A percentile compares a stretch with the other conserved stretches of the same genome.
Conservation (phyloP, 2,888 invertebrate genomes). For the Leucophenga maculata region DNA sequence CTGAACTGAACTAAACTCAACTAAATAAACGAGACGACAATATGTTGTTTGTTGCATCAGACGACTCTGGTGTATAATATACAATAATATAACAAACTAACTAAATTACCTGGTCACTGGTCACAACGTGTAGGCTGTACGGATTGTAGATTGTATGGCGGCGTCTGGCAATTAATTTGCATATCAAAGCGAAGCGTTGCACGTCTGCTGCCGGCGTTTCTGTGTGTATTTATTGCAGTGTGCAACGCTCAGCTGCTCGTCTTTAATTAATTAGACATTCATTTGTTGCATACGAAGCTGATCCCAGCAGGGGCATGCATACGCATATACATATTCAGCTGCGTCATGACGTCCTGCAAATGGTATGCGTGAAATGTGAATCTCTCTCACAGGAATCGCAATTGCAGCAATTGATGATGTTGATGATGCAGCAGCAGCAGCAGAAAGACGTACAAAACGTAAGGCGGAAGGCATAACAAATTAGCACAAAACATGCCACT, state of each 20-base stretch:
- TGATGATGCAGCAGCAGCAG: too few species aligned
- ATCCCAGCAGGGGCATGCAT: slow-evolving; percentile 27
- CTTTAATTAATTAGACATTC: slow-evolving; percentile 65
- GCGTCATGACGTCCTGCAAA: slow-evolving; percentile 18
- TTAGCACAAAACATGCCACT: slow-evolving; percentile 65
- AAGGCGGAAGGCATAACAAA: slow-evolving; percentile 61
- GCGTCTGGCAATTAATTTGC: slow-evolving; percentile 13
- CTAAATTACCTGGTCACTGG: slow-evolving; percentile 12
- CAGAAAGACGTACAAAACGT: slow-evolving; percentile 39
- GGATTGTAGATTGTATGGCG: slow-evolving; percentile 1
- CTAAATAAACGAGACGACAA: too few species aligned
- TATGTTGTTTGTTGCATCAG: neutral
- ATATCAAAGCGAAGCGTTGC: slow-evolving; percentile 7
- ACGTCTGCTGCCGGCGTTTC: neutral
- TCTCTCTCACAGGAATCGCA: neutral
- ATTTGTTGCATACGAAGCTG: slow-evolving; percentile 49
- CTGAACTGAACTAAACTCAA: too few species aligned
- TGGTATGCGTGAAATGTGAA: slow-evolving; percentile 25
- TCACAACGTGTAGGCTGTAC: neutral
- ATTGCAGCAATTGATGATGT: neutral
- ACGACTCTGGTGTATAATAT: slow-evolving; percentile 4
- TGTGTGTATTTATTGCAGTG: neutral
- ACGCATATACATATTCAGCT: slow-evolving; percentile 6
- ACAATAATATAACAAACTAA: slow-evolving; percentile 11
- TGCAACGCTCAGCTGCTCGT: slow-evolving; percentile 28